These are phyloP conservation scores for Falco naumanni DNA, from an alignment of 2,797 vertebrate genomes.

Conservation along the genomic window DNA sequence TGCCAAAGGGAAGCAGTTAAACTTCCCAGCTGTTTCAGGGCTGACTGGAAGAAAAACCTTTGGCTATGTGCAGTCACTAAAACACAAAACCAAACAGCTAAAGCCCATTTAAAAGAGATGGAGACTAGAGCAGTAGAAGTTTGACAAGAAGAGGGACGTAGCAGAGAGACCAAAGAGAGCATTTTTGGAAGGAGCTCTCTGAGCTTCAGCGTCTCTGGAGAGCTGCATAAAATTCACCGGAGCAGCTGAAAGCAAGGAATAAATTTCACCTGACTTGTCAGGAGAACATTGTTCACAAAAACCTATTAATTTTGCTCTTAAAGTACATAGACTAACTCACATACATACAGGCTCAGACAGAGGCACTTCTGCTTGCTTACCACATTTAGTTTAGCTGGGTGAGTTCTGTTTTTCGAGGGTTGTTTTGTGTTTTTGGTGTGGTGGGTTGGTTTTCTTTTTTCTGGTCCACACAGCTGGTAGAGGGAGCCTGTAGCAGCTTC, in stretches of 20 bases:
- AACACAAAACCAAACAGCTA: neutral
- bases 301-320: slow-evolving; percentile 1
- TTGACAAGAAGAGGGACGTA: neutral
- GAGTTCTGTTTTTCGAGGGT: neutral
- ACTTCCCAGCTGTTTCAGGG: neutral
- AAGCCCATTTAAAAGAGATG: neutral
- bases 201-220: slow-evolving; percentile 7
- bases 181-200: neutral
- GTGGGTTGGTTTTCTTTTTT: neutral
- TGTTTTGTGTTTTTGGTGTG: neutral
- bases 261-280: slow-evolving; percentile 17
- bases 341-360: neutral
- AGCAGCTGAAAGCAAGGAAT: slow-evolving; percentile 28
- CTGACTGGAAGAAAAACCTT: neutral
- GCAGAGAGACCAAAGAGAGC: neutral
- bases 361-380: neutral
- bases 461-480: neutral
- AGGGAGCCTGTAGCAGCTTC: neutral
- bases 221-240: neutral
- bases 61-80: neutral
- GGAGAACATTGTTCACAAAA: neutral
- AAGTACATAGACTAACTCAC: neutral
- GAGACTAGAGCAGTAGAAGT: neutral
- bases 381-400: neutral
- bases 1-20: neutral